Evolutionary conservation across 2,888 invertebrate genomes (phyloP).

Genomic region (Rotaria magnacalcarata): DNA sequence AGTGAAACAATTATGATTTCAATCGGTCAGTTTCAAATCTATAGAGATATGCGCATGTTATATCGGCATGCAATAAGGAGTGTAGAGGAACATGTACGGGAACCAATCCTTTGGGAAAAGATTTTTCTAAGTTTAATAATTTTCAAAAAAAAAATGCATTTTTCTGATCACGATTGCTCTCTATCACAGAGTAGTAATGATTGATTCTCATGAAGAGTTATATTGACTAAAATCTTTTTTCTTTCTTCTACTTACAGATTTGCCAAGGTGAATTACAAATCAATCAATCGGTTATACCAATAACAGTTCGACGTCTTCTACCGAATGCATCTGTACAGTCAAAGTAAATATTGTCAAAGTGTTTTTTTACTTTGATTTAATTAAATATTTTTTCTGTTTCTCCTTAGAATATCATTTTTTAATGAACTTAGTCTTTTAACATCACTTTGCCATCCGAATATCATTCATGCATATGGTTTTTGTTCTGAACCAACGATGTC

Average conservation of each 20-base stretch:
- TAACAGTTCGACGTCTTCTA: constrained; percentile 1
- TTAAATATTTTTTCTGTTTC: background rate
- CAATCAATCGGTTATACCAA: background rate
- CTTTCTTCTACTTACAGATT: background rate
- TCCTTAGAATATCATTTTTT: constrained; percentile 22
- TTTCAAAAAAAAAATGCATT: too few species aligned
- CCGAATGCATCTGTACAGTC: constrained; percentile 18
- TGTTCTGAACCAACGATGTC: constrained; percentile 22
- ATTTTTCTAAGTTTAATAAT: too few species aligned
- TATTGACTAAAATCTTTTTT: too few species aligned
- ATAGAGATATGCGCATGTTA: too few species aligned
- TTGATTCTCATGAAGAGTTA: too few species aligned
- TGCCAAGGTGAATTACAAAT: constrained; percentile 35
- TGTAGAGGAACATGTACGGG: too few species aligned
- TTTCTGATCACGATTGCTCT: too few species aligned
- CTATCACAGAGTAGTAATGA: too few species aligned
- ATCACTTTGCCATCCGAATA: constrained; percentile 12
- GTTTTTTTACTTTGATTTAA: background rate
- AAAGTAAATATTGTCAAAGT: background rate
- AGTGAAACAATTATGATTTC: too few species aligned
- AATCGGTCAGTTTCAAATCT: too few species aligned
- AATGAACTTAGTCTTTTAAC: constrained; percentile 34
- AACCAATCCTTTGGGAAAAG: too few species aligned
- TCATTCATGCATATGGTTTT: constrained; percentile 1
- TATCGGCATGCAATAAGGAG: too few species aligned